Percentiles rank a stretch among this genome's conserved stretches.
Evolutionary conservation across 35 echinoderm and acorn worm genomes (phyloP).

Genomic region (Anneissia japonica): DNA sequence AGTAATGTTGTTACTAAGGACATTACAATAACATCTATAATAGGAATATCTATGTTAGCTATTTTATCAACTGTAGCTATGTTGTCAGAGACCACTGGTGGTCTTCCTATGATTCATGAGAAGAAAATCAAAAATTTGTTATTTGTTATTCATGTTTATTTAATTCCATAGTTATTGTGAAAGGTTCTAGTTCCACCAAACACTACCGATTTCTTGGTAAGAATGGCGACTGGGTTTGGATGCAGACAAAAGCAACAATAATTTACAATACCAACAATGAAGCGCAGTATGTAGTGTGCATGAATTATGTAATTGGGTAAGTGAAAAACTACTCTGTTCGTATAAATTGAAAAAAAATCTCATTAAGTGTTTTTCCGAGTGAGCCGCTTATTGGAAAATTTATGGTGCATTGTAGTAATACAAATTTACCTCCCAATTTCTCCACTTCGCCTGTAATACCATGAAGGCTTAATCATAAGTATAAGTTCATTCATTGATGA

Average conservation of each 20-base stretch:
- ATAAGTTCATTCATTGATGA: neutral
- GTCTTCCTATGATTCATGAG: no score
- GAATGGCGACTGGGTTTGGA: conserved; percentile 85
- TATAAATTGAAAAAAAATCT: no score
- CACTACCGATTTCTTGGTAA: conserved; percentile 97
- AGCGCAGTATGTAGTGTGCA: conserved; percentile 95
- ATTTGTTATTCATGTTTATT: neutral
- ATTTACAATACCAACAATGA: conserved; percentile 98
- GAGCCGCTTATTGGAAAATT: neutral
- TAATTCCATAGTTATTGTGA: conserved; percentile 78
- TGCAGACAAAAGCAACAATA: conserved; percentile 96
- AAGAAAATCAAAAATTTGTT: no score
- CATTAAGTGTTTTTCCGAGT: neutral
- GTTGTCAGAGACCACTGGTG: no score
- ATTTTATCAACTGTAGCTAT: no score
- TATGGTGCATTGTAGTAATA: neutral
- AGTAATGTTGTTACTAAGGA: no score
- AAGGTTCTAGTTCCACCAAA: conserved; percentile 94
- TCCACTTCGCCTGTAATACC: neutral
- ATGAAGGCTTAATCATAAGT: neutral
- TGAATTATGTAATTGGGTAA: conserved; percentile 98
- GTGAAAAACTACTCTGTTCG: conserved; percentile 13
- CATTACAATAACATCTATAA: no score
- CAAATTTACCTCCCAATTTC: neutral
- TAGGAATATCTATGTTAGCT: no score